Evolutionary conservation across 2,797 vertebrate genomes (phyloP).

Genomic region (Urophycis tenuis): DNA sequence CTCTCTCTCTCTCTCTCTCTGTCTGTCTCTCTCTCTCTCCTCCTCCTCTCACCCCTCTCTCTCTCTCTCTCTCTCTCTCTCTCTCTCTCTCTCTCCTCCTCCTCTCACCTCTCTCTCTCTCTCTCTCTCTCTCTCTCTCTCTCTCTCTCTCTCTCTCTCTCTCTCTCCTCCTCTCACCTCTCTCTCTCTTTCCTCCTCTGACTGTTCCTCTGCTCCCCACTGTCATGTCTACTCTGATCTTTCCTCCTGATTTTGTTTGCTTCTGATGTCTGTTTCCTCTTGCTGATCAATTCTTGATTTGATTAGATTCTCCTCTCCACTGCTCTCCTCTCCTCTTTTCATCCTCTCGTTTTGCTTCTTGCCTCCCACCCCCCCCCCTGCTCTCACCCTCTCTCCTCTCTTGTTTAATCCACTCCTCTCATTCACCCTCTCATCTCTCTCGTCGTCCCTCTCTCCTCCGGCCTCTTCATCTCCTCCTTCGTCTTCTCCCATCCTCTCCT

Average conservation of each 20-base stretch:
- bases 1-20: no score
- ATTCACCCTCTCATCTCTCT: neutral
- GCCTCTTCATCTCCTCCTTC: neutral
- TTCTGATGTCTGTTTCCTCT: no score
- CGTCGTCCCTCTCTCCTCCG: neutral
- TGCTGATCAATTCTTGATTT: neutral
- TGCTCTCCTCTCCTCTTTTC: no score
- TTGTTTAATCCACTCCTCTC: neutral
- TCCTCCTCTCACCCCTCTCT: neutral
- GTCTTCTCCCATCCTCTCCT: neutral
- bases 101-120: no score
- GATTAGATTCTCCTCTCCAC: neutral
- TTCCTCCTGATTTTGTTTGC: neutral
- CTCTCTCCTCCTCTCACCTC: no score
- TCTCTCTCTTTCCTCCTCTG: no score
- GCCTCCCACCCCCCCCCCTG: neutral
- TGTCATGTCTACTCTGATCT: neutral
- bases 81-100: no score
- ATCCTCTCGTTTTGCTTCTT: no score
- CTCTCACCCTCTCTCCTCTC: neutral
- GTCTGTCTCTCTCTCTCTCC: no score
- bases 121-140: no score
- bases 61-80: neutral
- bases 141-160: no score
- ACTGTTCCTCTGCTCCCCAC: no score